Conservation (phyloP, 2,797 vertebrate genomes). For the Poeciliopsis turneri region DNA sequence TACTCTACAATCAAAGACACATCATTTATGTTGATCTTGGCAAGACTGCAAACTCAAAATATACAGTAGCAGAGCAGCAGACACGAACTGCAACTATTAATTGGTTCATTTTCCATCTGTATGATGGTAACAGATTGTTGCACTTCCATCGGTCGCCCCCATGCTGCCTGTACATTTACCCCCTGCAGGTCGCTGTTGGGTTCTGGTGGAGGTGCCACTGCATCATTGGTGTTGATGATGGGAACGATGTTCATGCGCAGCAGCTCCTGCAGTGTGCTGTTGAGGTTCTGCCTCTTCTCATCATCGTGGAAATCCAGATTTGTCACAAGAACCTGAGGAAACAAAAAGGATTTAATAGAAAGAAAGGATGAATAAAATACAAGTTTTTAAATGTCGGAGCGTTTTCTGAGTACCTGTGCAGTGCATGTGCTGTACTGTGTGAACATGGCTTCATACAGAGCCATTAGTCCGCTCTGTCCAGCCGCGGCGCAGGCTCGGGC, state of each 20-base stretch:
- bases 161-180: constrained; percentile 90
- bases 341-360: not conserved
- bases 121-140: constrained; percentile 12
- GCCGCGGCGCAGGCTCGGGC: constrained; percentile 97
- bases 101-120: not conserved
- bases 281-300: constrained; percentile 94
- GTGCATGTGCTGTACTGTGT: constrained; percentile 98
- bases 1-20: constrained; percentile 12
- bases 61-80: not conserved
- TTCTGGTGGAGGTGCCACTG: constrained; percentile 95
- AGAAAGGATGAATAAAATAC: not conserved
- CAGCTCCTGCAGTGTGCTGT: constrained; percentile 93
- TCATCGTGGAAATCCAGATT: constrained; percentile 98
- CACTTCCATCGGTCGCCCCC: constrained; percentile 30
- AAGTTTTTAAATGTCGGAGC: not conserved
- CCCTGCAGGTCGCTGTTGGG: constrained; percentile 98
- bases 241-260: constrained; percentile 98
- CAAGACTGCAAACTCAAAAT: constrained; percentile 23
- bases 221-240: constrained; percentile 98
- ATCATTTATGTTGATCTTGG: constrained; percentile 42
- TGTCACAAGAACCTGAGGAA: constrained; percentile 91
- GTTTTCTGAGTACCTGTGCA: constrained; percentile 84
- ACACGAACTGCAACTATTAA: constrained; percentile 16
- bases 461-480: constrained; percentile 98
- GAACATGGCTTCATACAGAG: constrained; percentile 98